These are phyloP conservation scores for Marronus borbonicus DNA, from an alignment of 2,888 invertebrate genomes.

Conservation along the genomic window DNA sequence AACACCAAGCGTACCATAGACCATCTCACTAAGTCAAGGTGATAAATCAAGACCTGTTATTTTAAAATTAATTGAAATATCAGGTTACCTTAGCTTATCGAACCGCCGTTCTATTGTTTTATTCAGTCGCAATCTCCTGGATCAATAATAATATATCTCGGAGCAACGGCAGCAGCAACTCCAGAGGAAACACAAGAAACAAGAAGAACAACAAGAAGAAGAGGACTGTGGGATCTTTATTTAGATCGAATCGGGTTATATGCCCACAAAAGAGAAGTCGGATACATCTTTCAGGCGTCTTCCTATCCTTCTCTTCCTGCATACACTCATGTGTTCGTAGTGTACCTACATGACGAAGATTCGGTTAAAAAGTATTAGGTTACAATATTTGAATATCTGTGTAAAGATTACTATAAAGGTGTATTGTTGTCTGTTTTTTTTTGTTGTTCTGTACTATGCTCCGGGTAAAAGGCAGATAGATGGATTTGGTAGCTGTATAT, in stretches of 20 bases:
- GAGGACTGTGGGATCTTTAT: conserved; percentile 39
- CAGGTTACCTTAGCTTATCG: conserved; percentile 66
- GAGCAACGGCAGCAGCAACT: conserved; percentile 19
- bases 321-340: background rate
- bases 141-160: conserved; percentile 54
- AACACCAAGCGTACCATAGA: conserved; percentile 69
- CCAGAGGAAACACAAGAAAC: conserved; percentile 25
- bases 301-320: conserved; percentile 20
- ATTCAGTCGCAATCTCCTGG: conserved; percentile 58
- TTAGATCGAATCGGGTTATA: conserved; percentile 38
- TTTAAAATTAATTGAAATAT: conserved; percentile 69
- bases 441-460: background rate
- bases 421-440: background rate
- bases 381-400: conserved; percentile 48
- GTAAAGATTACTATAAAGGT: conserved; percentile 20
- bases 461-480: background rate
- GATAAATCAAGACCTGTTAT: conserved; percentile 68
- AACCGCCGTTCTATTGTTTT: conserved; percentile 63
- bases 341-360: conserved; percentile 37
- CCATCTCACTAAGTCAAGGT: conserved; percentile 67
- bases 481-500: conserved; percentile 20
- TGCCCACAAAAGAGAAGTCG: conserved; percentile 21
- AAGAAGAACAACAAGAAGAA: conserved; percentile 27
- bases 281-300: background rate
- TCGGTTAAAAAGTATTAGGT: conserved; percentile 43